phyloP scores from a whole-genome alignment of 2,113 vertebrate genomes.

The Neotragus pygmaeus region DNA sequence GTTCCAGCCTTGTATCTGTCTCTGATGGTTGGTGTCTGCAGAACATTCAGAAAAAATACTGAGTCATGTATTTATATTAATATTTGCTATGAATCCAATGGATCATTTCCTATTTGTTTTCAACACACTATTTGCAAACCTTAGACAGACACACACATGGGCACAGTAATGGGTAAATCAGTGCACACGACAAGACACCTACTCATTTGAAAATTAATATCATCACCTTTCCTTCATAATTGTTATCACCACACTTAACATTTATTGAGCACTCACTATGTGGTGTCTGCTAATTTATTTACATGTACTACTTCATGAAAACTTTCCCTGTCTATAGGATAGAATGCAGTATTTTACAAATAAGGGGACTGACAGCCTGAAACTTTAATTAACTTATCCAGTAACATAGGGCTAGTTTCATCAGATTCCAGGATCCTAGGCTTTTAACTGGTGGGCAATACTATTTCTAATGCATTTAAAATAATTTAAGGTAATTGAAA shows the following conservation, averaged over 20 bases:
- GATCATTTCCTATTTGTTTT: slow-evolving; percentile 44
- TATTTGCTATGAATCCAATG: neutral
- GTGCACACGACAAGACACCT: neutral
- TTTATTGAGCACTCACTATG: neutral
- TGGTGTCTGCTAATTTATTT: neutral
- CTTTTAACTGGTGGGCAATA: neutral
- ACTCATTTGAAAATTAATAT: neutral
- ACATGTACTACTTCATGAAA: neutral
- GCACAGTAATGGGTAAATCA: neutral
- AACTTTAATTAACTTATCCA: neutral
- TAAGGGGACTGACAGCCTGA: neutral
- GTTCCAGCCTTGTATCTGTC: slow-evolving; percentile 10
- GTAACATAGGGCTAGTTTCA: neutral
- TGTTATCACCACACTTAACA: neutral
- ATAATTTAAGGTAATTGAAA: neutral
- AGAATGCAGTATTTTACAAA: neutral
- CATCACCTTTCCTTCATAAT: neutral
- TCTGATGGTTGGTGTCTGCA: slow-evolving; percentile 49
- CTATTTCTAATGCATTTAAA: neutral
- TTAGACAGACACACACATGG: neutral
- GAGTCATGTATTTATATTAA: slow-evolving; percentile 54
- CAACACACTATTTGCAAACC: neutral
- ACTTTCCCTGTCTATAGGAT: neutral
- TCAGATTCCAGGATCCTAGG: neutral
- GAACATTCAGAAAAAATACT: slow-evolving; percentile 49